A percentile compares a stretch with the other conserved stretches of the same genome.
These are phyloP conservation scores for Odocoileus hemionus DNA, from an alignment of 2,113 vertebrate genomes.

Conservation along the genomic window DNA sequence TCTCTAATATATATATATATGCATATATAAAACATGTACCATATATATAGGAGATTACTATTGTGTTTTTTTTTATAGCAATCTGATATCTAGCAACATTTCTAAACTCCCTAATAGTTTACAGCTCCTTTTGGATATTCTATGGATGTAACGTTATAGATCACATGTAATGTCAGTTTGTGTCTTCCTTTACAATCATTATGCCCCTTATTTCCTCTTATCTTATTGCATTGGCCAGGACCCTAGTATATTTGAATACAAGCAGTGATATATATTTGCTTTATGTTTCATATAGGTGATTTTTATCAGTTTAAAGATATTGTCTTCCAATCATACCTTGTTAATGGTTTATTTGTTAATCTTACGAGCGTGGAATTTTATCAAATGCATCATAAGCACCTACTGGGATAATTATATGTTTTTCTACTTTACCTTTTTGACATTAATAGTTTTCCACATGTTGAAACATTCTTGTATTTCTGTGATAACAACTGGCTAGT, in stretches of 20 bases:
- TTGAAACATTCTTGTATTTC: background rate
- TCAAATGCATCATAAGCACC: background rate
- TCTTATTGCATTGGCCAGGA: background rate
- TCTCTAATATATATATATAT: background rate
- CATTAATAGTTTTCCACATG: background rate
- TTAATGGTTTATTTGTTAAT: background rate
- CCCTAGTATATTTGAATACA: background rate
- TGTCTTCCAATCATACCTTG: background rate
- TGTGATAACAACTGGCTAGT: background rate
- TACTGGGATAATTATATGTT: background rate
- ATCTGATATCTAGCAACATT: background rate
- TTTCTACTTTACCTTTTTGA: background rate
- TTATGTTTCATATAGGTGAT: background rate
- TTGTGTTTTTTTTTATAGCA: background rate
- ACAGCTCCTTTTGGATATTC: background rate
- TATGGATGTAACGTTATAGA: background rate
- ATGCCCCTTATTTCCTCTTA: background rate
- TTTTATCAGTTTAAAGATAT: background rate
- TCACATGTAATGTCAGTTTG: background rate
- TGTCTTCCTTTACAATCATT: background rate
- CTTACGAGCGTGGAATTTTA: background rate
- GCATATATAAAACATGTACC: background rate
- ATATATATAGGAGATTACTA: background rate
- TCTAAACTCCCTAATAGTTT: background rate
- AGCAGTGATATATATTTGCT: background rate